Evolutionary conservation across 1,140 invertebrate genomes (phyloP).

Genomic region (Papilio glaucus): DNA sequence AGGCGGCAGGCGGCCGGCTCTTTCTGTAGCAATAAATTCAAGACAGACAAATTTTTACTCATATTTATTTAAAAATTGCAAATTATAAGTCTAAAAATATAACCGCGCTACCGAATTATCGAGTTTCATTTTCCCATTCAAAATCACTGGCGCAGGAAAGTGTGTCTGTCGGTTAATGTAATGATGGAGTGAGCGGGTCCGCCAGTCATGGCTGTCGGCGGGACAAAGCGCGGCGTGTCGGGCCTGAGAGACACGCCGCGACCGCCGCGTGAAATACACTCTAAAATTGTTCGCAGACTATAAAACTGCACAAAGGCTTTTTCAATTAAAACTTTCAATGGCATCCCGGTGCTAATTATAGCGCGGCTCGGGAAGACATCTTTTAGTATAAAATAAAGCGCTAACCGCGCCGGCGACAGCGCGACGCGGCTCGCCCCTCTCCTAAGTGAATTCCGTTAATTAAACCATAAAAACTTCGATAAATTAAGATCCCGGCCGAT

Average conservation of each 20-base stretch:
- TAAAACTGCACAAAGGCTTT: slow-evolving; percentile 80
- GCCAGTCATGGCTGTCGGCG: slow-evolving; percentile 16
- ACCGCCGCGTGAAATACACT: slow-evolving; percentile 56
- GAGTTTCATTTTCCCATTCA: neutral
- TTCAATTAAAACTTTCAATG: slow-evolving; percentile 82
- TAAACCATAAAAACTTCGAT: slow-evolving; percentile 85
- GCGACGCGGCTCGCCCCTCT: slow-evolving; percentile 58
- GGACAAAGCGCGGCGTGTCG: slow-evolving; percentile 36
- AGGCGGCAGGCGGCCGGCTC: no score
- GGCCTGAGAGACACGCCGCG: slow-evolving; percentile 26
- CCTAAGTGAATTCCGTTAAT: slow-evolving; percentile 84
- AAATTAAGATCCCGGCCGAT: slow-evolving; percentile 84
- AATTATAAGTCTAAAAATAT: neutral
- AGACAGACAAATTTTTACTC: neutral
- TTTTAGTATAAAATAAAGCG: slow-evolving; percentile 78
- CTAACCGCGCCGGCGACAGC: slow-evolving; percentile 66
- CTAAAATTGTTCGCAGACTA: slow-evolving; percentile 74
- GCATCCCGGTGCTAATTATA: slow-evolving; percentile 73
- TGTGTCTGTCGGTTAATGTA: slow-evolving; percentile 27
- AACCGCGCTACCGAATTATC: neutral
- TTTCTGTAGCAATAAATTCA: neutral
- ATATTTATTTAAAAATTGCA: neutral
- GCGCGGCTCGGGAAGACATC: slow-evolving; percentile 64
- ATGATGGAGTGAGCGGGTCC: slow-evolving; percentile 20
- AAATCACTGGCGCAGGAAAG: neutral